Base-by-base conservation (phyloP, 2,888 invertebrate genomes). In the Linnaemya tessellans region DNA sequence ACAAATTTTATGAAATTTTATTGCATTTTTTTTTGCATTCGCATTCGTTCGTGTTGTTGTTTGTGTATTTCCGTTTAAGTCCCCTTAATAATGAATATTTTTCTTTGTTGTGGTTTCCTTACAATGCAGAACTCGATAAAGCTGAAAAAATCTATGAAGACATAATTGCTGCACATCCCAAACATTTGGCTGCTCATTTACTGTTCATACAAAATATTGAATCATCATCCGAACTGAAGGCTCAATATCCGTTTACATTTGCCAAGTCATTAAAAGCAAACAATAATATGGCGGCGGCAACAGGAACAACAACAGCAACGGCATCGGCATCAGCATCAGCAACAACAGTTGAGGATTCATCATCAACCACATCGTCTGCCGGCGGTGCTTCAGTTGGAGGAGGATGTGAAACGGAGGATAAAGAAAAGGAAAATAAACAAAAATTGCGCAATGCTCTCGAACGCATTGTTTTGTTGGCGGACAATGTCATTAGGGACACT, bases 191-290 rank as follows among this genome's bases (percentile, higher is more conserved):
- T 13, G 94, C 96, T 4, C 96, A 97, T 91, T 94, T 96, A 64
- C 95, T 97, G 8, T 96, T 97, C 92, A 93, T 98, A 67, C 96
- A 96, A 90, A 95, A 95, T 30, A 92, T 98, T 22, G 97, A 98
- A 79, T 75, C 87, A 85, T 88, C 88, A 8, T 88, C 85, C 18
- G 92, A 92, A 73, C 65, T 90, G 54, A 91, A 94, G 93, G 88
- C 89, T 3, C 89, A 90, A 79, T 85, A 89, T 73, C 95, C 95
- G 49, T 92, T 93, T 84, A 92, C 93, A 11, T 93, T 92, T 15
- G 91, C 90, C n/a, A 93, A 93, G 86, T 92, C 90, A 1, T 93
- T 94, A 0, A 93, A 93, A 18, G 92, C 92, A 56, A 82, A 84
- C 81, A 82, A 65, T 68, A 60, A 73, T 67, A 62, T 41, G 38